Base-by-base conservation (phyloP, 2,888 invertebrate species). In the Luperina testacea region DNA sequence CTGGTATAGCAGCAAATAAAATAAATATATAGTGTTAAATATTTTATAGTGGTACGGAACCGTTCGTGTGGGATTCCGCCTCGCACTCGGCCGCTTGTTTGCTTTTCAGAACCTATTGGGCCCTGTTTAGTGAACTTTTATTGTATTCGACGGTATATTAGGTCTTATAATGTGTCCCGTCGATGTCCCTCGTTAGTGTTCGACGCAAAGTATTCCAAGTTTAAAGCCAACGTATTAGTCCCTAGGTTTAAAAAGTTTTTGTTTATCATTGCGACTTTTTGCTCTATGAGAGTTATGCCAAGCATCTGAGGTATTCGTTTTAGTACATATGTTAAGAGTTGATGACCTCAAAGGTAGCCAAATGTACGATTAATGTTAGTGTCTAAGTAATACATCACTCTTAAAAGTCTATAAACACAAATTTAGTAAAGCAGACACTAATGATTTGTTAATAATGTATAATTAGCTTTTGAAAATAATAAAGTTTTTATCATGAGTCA, bases 111-210 rank as follows among this genome's bases (percentile, higher is more conserved):
- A 77, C 72, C 81, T 75, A 82, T 72, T 77, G 82, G 84, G 77
- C 73, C 76, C 61, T 73, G 72, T 83, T 84, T 77, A 48, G 61
- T 51, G 48, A 79, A 85, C 69, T 81, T 81, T 79, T 82, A 72
- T 75, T 65, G 59, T 48, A 61, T 80, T 63, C 27, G 65, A 51
- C 65, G 17, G 27, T 73, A 82, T 65, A 83, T 81, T 75, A 75
- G 45, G 72, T 32, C 27, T 13, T 63, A 76, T 61, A 76, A 42
- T 78, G 17, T 75, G 72, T 72, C 69, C 69, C 64, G 11, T 20
- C 68, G 20, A 71, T 76, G 75, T 70, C 75, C 79, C 64, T 83
- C 71, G 45, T 70, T 78, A 75, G 70, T 71, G 63, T 59, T 51
- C n/a, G 64, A 61, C 64, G 61, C 51, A 59, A 57, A 74, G 38